Evolutionary conservation across 1,140 invertebrate genomes (phyloP), one percentile per base, ranked within the genome.

Genomic region (Drosophila azteca): DNA sequence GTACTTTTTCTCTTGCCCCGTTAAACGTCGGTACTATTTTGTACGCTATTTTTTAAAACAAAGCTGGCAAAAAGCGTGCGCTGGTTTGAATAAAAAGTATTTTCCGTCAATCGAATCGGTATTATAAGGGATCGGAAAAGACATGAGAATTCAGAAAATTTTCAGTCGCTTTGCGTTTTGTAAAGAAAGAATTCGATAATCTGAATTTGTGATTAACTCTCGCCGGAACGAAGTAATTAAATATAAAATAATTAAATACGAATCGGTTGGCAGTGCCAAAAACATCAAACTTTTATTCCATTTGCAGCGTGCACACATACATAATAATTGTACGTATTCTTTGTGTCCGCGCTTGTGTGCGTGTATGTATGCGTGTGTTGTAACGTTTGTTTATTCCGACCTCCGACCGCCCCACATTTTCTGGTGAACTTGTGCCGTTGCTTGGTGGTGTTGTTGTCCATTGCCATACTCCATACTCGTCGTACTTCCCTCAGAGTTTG

Each of bases 301-400:
- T 35, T 17, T 26, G 26, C 41, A 43, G 35, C 13, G 45, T 26
- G 11, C n/a, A 22, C 54, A 15, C 48, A 17, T 15, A 7, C 9
- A 9, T 35, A 35, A 4, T 35, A 35, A 11, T 35, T 35, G 41
- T 43, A 9, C 49, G 31, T 53, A 45, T 13, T 4, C n/a, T 50
- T 35, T 59, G 53, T 35, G 39, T 45, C 24, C 24, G 24, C 24
- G 4, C 45, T 71, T 39, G 44, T 65, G 35, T 35, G 31, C 9
- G 52, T 39, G 15, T 67, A 41, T 20, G 50, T 68, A 41, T 29
- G 50, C 62, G 59, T 39, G 15, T 31, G 31, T 62, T 35, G 39
- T 51, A 61, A 65, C 67, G 73, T 62, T 83, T 83, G 79, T 81
- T 81, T 81, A 83, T 66, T 60, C 55, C 53, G 43, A 50, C 66